These are phyloP conservation scores for Cheilinus undulatus DNA, from an alignment of 2,113 vertebrate species.

Conservation along the genomic window DNA sequence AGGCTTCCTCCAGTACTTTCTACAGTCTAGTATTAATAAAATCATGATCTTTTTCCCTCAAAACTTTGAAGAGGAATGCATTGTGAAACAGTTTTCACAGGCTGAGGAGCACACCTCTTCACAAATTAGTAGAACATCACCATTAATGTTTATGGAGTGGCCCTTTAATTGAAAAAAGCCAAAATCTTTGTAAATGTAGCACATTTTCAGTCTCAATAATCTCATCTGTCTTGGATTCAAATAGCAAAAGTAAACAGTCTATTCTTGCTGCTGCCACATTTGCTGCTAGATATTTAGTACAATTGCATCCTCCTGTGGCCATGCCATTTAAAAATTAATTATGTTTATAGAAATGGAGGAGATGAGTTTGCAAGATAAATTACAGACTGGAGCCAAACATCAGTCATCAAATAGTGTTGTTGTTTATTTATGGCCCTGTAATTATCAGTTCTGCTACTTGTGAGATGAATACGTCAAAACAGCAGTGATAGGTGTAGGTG, in stretches of 20 bases:
- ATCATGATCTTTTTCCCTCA: neutral
- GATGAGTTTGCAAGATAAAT: conserved; percentile 25
- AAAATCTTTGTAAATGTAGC: neutral
- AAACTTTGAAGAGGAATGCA: neutral
- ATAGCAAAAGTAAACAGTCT: neutral
- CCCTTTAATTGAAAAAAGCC: neutral
- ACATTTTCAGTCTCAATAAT: neutral
- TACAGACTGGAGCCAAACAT: conserved; percentile 21
- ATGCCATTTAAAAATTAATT: neutral
- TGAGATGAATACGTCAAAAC: conserved; percentile 29
- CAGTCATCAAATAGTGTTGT: conserved; percentile 9
- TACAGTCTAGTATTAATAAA: too few relatives aligned
- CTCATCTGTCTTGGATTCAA: neutral
- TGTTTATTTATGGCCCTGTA: conserved; percentile 23
- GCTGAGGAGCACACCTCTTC: neutral
- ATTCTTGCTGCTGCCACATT: neutral
- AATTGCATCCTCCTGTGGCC: conserved; percentile 10
- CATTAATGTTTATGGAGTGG: too few relatives aligned
- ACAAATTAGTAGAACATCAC: neutral
- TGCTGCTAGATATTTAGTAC: neutral
- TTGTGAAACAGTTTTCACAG: neutral
- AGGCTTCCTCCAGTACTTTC: too few relatives aligned
- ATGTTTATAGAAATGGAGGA: conserved; percentile 16
- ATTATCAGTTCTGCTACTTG: conserved; percentile 19
- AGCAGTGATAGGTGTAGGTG: conserved; percentile 9